These are phyloP conservation scores for Adoxophyes honmai DNA, from an alignment of 1,140 invertebrate genomes.

Conservation along the genomic window DNA sequence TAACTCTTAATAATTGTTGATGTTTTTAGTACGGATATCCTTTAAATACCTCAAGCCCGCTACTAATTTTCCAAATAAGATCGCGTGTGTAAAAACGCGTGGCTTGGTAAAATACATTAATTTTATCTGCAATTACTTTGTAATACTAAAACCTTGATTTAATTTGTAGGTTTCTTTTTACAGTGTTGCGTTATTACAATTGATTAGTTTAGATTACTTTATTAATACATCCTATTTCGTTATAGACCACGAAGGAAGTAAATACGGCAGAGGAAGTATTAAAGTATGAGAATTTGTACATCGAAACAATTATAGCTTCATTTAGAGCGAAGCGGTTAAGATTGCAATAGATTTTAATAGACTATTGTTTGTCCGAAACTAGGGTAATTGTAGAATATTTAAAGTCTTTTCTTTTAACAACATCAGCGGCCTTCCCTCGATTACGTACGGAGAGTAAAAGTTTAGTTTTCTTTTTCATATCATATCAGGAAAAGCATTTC, in stretches of 20 bases:
- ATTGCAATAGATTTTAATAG: conserved; percentile 3
- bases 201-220: too few relatives aligned
- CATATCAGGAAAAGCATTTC: neutral
- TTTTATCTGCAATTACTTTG: neutral
- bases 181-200: neutral
- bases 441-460: conserved; percentile 1
- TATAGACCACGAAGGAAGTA: too few relatives aligned
- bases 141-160: neutral
- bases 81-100: neutral
- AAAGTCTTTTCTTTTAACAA: neutral
- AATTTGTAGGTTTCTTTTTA: neutral
- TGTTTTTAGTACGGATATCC: too few relatives aligned
- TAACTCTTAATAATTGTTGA: too few relatives aligned
- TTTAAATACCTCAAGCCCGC: too few relatives aligned
- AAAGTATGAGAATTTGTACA: too few relatives aligned
- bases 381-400: neutral
- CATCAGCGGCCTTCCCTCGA: neutral
- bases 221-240: too few relatives aligned
- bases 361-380: conserved; percentile 1
- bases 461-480: neutral
- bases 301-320: neutral
- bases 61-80: neutral
- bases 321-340: conserved; percentile 1
- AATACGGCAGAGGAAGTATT: too few relatives aligned
- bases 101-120: neutral